Evolutionary conservation across 92 coral and sea anemone species (phyloP).

Genomic region (Heliopora coerulea): DNA sequence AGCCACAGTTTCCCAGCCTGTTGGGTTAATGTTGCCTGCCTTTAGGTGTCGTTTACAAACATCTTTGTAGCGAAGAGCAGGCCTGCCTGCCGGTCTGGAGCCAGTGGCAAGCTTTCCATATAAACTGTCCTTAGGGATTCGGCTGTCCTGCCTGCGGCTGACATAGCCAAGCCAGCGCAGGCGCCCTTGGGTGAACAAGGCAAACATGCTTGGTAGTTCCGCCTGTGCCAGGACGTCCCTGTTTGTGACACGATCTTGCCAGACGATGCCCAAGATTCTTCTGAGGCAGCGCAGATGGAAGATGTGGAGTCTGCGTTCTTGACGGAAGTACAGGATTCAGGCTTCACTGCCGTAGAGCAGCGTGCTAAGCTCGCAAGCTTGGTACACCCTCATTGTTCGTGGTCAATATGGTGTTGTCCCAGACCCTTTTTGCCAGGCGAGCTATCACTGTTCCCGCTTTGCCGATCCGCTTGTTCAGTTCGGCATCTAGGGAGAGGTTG

Average conservation of each 20-base stretch:
- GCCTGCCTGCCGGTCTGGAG: slow-evolving; percentile 9
- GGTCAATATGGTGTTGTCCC: slow-evolving; percentile 39
- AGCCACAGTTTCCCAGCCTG: too few relatives aligned
- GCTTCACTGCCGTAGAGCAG: slow-evolving; percentile 36
- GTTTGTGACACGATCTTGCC: slow-evolving; percentile 51
- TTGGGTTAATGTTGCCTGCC: too few relatives aligned
- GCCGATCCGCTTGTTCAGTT: slow-evolving; percentile 42
- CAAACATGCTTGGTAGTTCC: slow-evolving; percentile 43
- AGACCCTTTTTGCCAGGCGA: slow-evolving; percentile 27
- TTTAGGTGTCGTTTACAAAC: slow-evolving; percentile 39
- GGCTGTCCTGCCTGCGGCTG: not conserved
- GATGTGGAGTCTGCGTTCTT: slow-evolving; percentile 43
- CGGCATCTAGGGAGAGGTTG: slow-evolving; percentile 42
- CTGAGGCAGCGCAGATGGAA: slow-evolving; percentile 55
- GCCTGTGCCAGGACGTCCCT: slow-evolving; percentile 43
- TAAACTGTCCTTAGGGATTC: slow-evolving; percentile 42
- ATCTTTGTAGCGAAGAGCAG: slow-evolving; percentile 41
- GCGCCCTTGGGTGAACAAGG: slow-evolving; percentile 41
- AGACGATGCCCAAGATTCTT: slow-evolving; percentile 8
- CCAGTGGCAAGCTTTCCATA: slow-evolving; percentile 44
- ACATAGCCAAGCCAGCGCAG: not conserved
- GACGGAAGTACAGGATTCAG: slow-evolving; percentile 39
- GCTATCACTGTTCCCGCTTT: slow-evolving; percentile 33
- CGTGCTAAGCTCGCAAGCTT: slow-evolving; percentile 41
- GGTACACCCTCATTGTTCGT: slow-evolving; percentile 27